Conservation (phyloP, 2,113 vertebrate species). For the Sylvilagus bachmani region DNA sequence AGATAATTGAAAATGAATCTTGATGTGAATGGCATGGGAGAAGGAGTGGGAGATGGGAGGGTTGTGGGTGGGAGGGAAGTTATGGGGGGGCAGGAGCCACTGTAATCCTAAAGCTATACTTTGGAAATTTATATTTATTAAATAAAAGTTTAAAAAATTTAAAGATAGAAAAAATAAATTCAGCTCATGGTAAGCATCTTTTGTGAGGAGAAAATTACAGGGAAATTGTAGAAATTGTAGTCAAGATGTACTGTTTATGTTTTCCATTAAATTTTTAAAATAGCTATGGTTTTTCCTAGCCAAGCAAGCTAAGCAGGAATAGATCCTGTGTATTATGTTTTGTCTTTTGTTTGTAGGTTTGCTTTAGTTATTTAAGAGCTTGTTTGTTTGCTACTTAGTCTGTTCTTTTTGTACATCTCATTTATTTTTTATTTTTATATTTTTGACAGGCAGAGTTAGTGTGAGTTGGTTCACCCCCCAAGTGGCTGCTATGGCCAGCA, state of each 20-base stretch:
- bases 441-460: too few relatives aligned
- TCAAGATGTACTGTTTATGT: background rate
- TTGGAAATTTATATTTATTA: too few relatives aligned
- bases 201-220: constrained; percentile 8
- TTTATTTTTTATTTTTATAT: too few relatives aligned
- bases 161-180: background rate
- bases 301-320: background rate
- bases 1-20: too few relatives aligned
- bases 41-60: too few relatives aligned
- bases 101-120: too few relatives aligned
- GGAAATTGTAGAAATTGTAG: constrained; percentile 41
- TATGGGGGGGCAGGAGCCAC: too few relatives aligned
- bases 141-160: background rate
- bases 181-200: background rate
- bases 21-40: too few relatives aligned
- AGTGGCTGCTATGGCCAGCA: too few relatives aligned
- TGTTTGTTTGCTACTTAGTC: constrained; percentile 1
- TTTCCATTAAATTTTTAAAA: background rate
- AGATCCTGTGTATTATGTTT: constrained; percentile 33
- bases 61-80: too few relatives aligned
- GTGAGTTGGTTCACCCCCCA: too few relatives aligned
- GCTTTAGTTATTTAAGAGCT: background rate
- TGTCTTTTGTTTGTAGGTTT: background rate
- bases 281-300: background rate
- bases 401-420: background rate